Conservation (phyloP, 2,113 vertebrate species). For the Mugil cephalus region DNA sequence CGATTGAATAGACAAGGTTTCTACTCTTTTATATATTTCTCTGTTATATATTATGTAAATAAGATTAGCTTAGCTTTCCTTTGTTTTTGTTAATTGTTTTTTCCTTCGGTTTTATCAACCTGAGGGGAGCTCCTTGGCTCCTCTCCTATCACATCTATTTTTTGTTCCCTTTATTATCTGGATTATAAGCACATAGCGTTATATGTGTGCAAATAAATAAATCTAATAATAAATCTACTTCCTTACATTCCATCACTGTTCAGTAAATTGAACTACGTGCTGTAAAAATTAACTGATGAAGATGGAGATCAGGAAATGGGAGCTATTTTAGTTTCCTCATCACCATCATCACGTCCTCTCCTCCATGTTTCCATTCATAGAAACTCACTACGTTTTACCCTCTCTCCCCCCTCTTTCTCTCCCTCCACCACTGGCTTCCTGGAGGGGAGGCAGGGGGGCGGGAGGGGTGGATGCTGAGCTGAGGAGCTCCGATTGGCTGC, state of each 20-base stretch:
- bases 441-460: too few relatives aligned
- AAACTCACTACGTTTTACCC: constrained; percentile 29
- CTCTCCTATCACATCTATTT: too few relatives aligned
- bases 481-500: constrained; percentile 75
- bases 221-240: not conserved
- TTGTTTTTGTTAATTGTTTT: too few relatives aligned
- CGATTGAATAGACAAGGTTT: too few relatives aligned
- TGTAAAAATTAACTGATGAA: not conserved
- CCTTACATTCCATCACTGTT: not conserved
- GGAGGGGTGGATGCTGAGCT: constrained; percentile 68
- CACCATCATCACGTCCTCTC: constrained; percentile 44
- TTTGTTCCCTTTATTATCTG: too few relatives aligned
- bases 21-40: too few relatives aligned
- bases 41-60: too few relatives aligned
- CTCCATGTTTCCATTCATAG: constrained; percentile 72
- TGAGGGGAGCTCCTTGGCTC: too few relatives aligned
- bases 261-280: not conserved
- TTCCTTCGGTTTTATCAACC: too few relatives aligned
- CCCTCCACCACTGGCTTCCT: constrained; percentile 44
- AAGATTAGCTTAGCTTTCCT: too few relatives aligned
- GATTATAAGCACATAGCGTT: too few relatives aligned
- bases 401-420: not conserved
- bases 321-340: constrained; percentile 38
- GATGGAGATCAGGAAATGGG: not conserved
- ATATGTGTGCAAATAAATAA: too few relatives aligned